Evolutionary conservation across 1,140 invertebrate species (phyloP), one percentile per base, ranked within the genome.

Genomic region (Rhynchophorus ferrugineus): DNA sequence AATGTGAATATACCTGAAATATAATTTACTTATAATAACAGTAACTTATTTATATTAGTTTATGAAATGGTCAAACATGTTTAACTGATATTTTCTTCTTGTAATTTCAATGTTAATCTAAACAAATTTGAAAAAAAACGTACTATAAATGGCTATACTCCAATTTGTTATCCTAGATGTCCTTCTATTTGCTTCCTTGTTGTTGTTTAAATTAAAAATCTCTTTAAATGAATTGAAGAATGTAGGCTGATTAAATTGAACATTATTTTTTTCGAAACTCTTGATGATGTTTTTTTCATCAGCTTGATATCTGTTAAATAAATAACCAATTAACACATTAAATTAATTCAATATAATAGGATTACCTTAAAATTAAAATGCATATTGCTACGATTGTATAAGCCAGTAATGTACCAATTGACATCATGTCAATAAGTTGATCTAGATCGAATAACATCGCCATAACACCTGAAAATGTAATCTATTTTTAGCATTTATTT

Each of bases 371-470:
- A 60, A 91, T 75, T 3, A 91, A 72, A 0, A 92, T 86, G 65
- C 83, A 89, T 13, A 81, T 75, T 8, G 86, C 84, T 2, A 92
- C 89, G 56, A 91, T 81, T 0, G 86, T 85, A 68, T 91, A 92
- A n/a, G 89, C 88, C 46, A 91, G 66, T 3, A 92, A 65, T 1
- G 89, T 91, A 34, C 89, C 89, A 61, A 92, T 91, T 8, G 85
- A 88, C 87, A 92, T 89, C 85, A 92, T 90, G 55, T 87, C 81
- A 3, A 91, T 79, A 2, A 92, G 70, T 63, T 87, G 80, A 19
- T 76, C 73, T 1, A 91, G 68, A 58, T 90, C 78, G 63, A 92
- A 91, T 36, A 92, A 65, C 43, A 82, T 77, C 2, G 87, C 85
- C 71, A 91, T 77, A 9, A 82, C 44, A 47, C 80, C 85, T 82